Percentiles rank a stretch among this genome's conserved stretches.
Evolutionary conservation across 2,888 invertebrate species (phyloP).

Genomic region (Pantelozetes paolii): DNA sequence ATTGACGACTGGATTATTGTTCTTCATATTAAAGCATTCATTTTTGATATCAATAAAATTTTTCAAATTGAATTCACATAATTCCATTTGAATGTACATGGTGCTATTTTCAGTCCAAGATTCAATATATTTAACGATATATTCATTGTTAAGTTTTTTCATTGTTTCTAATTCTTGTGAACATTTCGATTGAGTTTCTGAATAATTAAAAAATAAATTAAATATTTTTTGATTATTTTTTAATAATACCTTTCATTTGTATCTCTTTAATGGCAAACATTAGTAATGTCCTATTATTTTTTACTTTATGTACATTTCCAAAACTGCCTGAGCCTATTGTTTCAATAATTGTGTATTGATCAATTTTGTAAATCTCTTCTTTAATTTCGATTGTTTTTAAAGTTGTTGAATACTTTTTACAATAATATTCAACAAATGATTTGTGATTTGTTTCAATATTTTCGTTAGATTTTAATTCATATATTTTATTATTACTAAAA

Average conservation of each 20-base stretch:
- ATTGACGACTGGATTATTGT: background rate
- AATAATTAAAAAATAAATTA: background rate
- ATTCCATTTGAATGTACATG: conserved; percentile 4
- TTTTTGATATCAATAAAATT: background rate
- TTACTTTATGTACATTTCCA: too few relatives aligned
- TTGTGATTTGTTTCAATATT: too few relatives aligned
- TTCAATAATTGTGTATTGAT: too few relatives aligned
- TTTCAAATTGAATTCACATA: background rate
- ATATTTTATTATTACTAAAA: too few relatives aligned
- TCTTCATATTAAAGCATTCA: background rate
- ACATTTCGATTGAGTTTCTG: background rate
- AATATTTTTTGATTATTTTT: too few relatives aligned
- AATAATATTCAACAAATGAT: background rate
- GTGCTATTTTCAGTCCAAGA: background rate
- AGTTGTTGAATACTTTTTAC: background rate
- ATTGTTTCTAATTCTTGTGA: background rate
- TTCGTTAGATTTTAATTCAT: too few relatives aligned
- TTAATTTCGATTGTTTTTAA: background rate
- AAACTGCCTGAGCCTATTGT: too few relatives aligned
- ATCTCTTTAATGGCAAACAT: too few relatives aligned
- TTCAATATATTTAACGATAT: background rate
- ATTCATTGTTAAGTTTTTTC: background rate
- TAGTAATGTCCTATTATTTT: too few relatives aligned
- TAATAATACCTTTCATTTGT: too few relatives aligned
- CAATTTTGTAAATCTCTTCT: too few relatives aligned